Conservation (phyloP, 2,888 invertebrate genomes). For the Oegoconia quadripuncta region DNA sequence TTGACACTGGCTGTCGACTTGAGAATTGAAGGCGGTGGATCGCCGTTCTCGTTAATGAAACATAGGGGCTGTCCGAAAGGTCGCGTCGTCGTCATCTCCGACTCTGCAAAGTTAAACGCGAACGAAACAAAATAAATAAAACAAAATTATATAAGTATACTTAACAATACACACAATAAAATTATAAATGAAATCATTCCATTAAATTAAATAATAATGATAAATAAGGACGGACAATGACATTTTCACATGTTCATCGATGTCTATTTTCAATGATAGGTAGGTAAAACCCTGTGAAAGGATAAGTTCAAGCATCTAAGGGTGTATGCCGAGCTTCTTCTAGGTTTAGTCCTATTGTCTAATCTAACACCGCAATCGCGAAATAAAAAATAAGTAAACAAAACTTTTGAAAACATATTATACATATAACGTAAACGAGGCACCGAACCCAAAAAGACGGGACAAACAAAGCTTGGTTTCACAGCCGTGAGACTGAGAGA, state of each 20-base stretch:
- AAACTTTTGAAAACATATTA: constrained; percentile 56
- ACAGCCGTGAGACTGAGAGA: constrained; percentile 63
- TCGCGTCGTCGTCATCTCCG: constrained; percentile 80
- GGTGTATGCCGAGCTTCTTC: constrained; percentile 65
- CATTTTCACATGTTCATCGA: constrained; percentile 28
- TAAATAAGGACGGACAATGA: constrained; percentile 21
- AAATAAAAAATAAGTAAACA: constrained; percentile 46
- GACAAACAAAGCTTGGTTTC: constrained; percentile 63
- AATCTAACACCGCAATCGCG: constrained; percentile 71
- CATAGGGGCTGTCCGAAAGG: constrained; percentile 90
- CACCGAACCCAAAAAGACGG: constrained; percentile 63
- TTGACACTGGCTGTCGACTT: constrained; percentile 74
- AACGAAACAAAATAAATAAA: constrained; percentile 65
- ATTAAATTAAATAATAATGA: constrained; percentile 3
- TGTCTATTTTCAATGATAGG: constrained; percentile 34
- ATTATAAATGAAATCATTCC: constrained; percentile 15
- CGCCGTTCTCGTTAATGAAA: constrained; percentile 79
- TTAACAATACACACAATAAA: constrained; percentile 29
- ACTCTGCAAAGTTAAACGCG: constrained; percentile 70
- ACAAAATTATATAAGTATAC: constrained; percentile 36
- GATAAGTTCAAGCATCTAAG: constrained; percentile 66
- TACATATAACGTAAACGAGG: constrained; percentile 70
- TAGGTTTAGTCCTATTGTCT: constrained; percentile 57
- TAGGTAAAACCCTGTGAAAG: constrained; percentile 50
- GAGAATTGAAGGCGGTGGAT: constrained; percentile 74